Conservation (phyloP, 2,797 vertebrate genomes). For the Falco biarmicus region DNA sequence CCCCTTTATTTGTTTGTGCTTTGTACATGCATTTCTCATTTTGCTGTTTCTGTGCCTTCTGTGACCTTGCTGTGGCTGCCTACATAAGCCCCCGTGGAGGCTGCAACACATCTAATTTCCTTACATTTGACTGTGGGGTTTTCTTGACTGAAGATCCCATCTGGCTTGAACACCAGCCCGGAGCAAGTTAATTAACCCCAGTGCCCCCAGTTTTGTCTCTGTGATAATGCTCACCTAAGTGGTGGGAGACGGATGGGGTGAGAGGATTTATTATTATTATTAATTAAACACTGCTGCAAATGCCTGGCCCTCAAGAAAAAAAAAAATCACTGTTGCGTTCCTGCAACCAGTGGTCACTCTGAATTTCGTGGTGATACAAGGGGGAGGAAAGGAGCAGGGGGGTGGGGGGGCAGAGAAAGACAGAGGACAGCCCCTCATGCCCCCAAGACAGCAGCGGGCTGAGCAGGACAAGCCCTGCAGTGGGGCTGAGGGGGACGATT, state of each 20-base stretch:
- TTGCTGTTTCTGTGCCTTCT: not conserved
- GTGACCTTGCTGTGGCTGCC: not conserved
- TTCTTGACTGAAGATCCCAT: not conserved
- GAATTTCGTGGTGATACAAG: not conserved
- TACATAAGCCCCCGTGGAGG: accelerated
- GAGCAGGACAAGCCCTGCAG: not conserved
- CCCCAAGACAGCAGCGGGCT: not conserved
- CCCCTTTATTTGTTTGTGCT: not conserved
- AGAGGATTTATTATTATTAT: not conserved
- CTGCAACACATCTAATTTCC: not conserved
- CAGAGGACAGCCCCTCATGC: not conserved
- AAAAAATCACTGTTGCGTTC: accelerated
- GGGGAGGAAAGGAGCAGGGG: no score
- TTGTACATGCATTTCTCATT: not conserved
- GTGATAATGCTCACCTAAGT: not conserved
- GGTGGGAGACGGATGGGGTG: accelerated
- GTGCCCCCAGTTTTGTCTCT: not conserved
- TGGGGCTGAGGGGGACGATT: not conserved
- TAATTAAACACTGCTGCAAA: not conserved
- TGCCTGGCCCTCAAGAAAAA: not conserved
- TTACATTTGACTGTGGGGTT: not conserved
- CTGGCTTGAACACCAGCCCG: not conserved
- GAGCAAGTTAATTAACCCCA: not conserved
- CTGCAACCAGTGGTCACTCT: not conserved
- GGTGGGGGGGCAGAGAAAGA: not conserved